Evolutionary conservation across 2,113 vertebrate genomes (phyloP).

Genomic region (Rhinichthys klamathensis): DNA sequence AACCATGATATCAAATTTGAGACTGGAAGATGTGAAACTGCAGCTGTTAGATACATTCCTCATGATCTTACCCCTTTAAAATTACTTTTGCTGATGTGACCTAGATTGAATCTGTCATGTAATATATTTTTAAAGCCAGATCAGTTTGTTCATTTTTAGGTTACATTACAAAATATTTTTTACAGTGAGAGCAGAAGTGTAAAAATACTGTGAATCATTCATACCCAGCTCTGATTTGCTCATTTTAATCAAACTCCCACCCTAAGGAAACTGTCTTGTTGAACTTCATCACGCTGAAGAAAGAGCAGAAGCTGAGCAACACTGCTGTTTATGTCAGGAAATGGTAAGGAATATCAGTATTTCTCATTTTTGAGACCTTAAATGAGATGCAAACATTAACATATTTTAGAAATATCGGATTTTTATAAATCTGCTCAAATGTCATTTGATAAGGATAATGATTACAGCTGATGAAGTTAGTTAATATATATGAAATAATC

Average conservation of each 20-base stretch:
- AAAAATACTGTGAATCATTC: background rate
- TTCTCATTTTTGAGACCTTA: background rate
- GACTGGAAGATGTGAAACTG: background rate
- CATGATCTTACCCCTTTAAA: background rate
- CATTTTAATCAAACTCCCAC: background rate
- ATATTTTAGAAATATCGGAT: background rate
- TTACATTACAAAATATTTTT: conserved; percentile 4
- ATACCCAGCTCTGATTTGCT: background rate
- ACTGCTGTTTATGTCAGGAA: background rate
- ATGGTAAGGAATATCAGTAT: background rate
- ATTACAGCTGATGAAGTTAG: background rate
- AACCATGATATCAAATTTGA: background rate
- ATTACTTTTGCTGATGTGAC: background rate
- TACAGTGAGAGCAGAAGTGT: background rate
- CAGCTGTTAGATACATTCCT: background rate
- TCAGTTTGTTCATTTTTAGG: background rate
- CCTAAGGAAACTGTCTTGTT: conserved; percentile 9
- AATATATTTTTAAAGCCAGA: background rate
- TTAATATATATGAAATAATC: background rate
- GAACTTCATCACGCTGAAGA: background rate
- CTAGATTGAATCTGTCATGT: background rate
- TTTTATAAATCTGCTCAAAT: background rate
- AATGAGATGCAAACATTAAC: background rate
- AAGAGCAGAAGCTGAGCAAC: background rate
- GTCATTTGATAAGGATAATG: background rate